Evolutionary conservation across 2,113 vertebrate genomes (phyloP), one percentile per base, ranked within the genome.

Genomic region (Labrus mixtus): DNA sequence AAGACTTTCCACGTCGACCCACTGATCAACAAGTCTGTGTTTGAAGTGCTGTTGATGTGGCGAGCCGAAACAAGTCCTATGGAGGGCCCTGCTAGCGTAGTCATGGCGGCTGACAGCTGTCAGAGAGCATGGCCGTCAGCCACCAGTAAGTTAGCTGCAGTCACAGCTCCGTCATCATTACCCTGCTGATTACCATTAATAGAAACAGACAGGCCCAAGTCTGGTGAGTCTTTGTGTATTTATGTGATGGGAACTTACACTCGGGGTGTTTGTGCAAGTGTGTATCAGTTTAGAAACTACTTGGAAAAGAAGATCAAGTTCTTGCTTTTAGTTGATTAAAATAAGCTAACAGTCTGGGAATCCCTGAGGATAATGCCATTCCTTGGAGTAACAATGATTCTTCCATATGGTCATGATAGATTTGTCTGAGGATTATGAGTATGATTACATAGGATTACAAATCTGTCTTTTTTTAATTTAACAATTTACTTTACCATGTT

Each of bases 91-190:
- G 81, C 77, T 77, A 82, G 78, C 22, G 56, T 36, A 81, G 83
- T 82, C 85, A 78, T 85, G 67, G 88, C 81, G 68, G 68, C 62
- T 91, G 93, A 91, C 93, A 93, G 90, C 90, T 92, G 93, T 94
- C 93, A 93, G 76, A 74, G 68, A 78, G 65, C 72, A 82, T 92
- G 84, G 91, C 78, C 85, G 53, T 93, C 85, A 91, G 76, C 79
- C 86, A 78, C 61, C 79, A 76, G 86, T 80, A 86, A 82, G 80
- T 68, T 85, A 82, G 84, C 69, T 29, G 43, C 81, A 82, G 77
- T 86, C 72, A 79, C 70, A 88, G 81, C 69, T 86, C 82, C 66
- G 89, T 88, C 86, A 88, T 82, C 76, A 80, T 87, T 84, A 70
- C 78, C 87, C 82, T 46, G 57, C 78, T 87, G 76, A 88, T 88